Percentiles rank a stretch among this genome's conserved stretches.
These are phyloP conservation scores for Parazoanthus swiftii DNA, from an alignment of 92 coral and sea anemone species.

Conservation along the genomic window DNA sequence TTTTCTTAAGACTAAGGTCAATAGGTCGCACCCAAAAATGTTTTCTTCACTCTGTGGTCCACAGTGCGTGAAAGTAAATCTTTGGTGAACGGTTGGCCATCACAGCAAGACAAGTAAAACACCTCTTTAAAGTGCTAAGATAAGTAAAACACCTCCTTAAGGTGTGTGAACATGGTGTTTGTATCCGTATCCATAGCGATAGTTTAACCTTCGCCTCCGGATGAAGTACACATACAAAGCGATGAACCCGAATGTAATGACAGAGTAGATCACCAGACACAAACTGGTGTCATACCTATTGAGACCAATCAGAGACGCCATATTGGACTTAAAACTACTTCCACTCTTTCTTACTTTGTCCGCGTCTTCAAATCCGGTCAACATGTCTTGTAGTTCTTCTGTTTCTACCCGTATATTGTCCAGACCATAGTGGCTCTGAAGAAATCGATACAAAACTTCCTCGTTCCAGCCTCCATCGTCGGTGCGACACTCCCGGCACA, in stretches of 20 bases:
- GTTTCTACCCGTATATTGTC: slow-evolving; percentile 81
- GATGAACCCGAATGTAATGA: slow-evolving; percentile 74
- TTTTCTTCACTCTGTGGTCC: too few relatives aligned
- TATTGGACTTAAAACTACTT: slow-evolving; percentile 38
- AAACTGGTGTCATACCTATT: slow-evolving; percentile 83
- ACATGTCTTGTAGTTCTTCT: slow-evolving; percentile 43
- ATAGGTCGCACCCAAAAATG: too few relatives aligned
- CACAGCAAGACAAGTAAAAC: too few relatives aligned
- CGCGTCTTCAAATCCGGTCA: slow-evolving; percentile 75
- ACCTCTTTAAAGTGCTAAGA: too few relatives aligned
- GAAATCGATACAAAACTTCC: slow-evolving; percentile 73
- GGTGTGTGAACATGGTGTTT: slow-evolving; percentile 85
- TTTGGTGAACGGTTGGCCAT: too few relatives aligned
- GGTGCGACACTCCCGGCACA: slow-evolving; percentile 77
- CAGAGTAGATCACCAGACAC: slow-evolving; percentile 84
- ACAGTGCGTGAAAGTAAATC: too few relatives aligned
- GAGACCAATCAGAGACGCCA: slow-evolving; percentile 67
- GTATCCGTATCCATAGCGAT: slow-evolving; percentile 49
- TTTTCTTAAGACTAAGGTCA: too few relatives aligned
- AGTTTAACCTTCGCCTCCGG: slow-evolving; percentile 62
- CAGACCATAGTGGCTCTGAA: slow-evolving; percentile 86
- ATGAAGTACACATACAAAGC: slow-evolving; percentile 88
- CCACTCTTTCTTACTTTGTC: slow-evolving; percentile 84
- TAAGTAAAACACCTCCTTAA: slow-evolving; percentile 21
- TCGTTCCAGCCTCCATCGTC: slow-evolving; percentile 67